A percentile compares a stretch with the other conserved stretches of the same genome.
Conservation (phyloP, 2,888 invertebrate species). For the Mamestra brassicae region DNA sequence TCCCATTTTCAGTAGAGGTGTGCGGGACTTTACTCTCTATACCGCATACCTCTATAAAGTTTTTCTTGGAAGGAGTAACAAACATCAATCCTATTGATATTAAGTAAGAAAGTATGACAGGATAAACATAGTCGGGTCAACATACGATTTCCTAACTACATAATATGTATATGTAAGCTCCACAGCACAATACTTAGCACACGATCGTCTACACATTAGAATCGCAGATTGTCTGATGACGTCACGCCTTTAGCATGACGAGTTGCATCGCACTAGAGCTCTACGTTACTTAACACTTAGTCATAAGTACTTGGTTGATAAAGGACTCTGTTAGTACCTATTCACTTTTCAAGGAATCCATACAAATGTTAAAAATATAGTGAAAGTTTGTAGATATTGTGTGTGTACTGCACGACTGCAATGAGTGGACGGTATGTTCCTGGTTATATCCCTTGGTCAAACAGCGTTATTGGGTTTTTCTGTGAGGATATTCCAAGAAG, state of each 20-base stretch:
- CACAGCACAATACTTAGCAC: conserved; percentile 14
- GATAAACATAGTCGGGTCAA: neutral
- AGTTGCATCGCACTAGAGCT: conserved; percentile 15
- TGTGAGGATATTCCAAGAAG: too few species aligned
- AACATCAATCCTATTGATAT: too few species aligned
- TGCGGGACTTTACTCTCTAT: too few species aligned
- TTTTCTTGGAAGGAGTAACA: too few species aligned
- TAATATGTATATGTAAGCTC: conserved; percentile 11
- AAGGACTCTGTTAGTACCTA: neutral
- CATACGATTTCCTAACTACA: conserved; percentile 3
- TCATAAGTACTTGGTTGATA: conserved; percentile 44
- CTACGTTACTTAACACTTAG: conserved; percentile 39
- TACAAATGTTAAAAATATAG: conserved; percentile 1
- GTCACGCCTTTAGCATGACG: conserved; percentile 29
- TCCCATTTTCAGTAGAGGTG: too few species aligned
- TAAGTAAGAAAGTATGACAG: neutral
- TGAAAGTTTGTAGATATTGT: neutral
- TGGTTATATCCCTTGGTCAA: too few species aligned
- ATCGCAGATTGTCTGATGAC: conserved; percentile 51
- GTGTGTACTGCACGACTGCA: neutral
- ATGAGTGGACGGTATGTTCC: too few species aligned
- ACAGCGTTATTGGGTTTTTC: too few species aligned
- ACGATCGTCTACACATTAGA: conserved; percentile 31
- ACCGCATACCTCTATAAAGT: too few species aligned
- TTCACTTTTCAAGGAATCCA: neutral